Evolutionary conservation across 2,888 invertebrate species (phyloP).

Genomic region (Drosophila nigritarsus): DNA sequence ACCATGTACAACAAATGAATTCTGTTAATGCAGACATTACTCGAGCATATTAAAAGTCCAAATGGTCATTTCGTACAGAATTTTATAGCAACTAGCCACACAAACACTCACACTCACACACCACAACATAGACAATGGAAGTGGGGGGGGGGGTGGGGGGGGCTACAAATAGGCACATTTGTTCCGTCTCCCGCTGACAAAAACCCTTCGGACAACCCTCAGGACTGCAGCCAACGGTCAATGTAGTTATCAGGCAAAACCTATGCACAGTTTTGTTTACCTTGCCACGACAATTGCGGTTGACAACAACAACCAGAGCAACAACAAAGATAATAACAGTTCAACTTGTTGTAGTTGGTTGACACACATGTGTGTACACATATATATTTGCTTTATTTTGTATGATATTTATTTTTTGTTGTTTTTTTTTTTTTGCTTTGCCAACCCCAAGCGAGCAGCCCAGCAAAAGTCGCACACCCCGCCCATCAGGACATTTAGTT

Average conservation of each 20-base stretch:
- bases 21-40: constrained; percentile 83
- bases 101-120: constrained; percentile 29
- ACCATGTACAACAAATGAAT: constrained; percentile 78
- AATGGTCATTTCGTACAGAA: constrained; percentile 79
- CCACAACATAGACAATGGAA: constrained; percentile 27
- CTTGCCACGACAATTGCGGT: constrained; percentile 81
- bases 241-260: constrained; percentile 65
- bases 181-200: constrained; percentile 47
- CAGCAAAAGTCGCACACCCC: constrained; percentile 23
- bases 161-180: constrained; percentile 78
- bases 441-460: constrained; percentile 13
- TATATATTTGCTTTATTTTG: constrained; percentile 8
- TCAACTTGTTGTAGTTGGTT: constrained; percentile 12
- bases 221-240: constrained; percentile 66
- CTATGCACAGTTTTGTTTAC: constrained; percentile 76
- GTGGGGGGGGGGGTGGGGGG: constrained; percentile 1
- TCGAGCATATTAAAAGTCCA: constrained; percentile 83
- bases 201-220: constrained; percentile 40
- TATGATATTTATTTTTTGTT: not conserved
- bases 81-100: constrained; percentile 74
- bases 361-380: constrained; percentile 1
- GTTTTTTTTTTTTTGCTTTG: not conserved
- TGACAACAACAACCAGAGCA: constrained; percentile 43
- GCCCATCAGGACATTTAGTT: constrained; percentile 67
- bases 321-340: constrained; percentile 4